Evolutionary conservation across 2,888 invertebrate genomes (phyloP), one percentile per base, ranked within the genome.

Genomic region (Cosmorhoe ocellata): DNA sequence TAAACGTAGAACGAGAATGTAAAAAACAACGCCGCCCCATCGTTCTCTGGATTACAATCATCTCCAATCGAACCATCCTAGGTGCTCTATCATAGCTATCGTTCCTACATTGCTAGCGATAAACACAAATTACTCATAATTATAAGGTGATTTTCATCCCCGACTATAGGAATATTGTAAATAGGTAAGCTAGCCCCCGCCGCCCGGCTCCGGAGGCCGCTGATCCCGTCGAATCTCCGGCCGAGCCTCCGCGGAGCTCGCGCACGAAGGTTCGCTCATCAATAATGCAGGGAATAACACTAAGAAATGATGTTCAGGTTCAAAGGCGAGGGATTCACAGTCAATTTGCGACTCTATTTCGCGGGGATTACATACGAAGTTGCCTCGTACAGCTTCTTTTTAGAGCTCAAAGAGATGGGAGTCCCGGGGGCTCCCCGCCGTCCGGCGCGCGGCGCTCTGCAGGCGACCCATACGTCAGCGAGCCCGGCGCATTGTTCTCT

Each of bases 281-380:
- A 75, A 71, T 73, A 69, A 74, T 74, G 63, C 66, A 73, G 30
- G 54, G 61, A 59, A 62, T 66, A 69, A 61, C 59, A 59, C 55
- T 33, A 59, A 60, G 64, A 64, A 71, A 69, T 65, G 58, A 68
- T 64, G 58, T 57, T 59, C 58, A 41, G 58, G 49, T 59, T 60
- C 59, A 60, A 62, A 63, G 52, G 37, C 44, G 26, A 10, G 1
- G 30, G 36, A 36, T 38, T 44, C 24, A 10, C 38, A 50, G 27
- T 38, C 45, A 26, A 59, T 56, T 58, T 28, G 14, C 36, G 10
- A 46, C 57, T 14, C 42, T 65, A 61, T 58, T 33, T 31, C 42
- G 24, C 12, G 22, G 8, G 7, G 31, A 12, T 36, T 18, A 44
- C 37, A 28, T 34, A 38, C 10, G 27, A 41, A 13, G 14, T 42